These are phyloP conservation scores for Calameuta idolon DNA, from an alignment of 2,888 invertebrate genomes.

Conservation along the genomic window DNA sequence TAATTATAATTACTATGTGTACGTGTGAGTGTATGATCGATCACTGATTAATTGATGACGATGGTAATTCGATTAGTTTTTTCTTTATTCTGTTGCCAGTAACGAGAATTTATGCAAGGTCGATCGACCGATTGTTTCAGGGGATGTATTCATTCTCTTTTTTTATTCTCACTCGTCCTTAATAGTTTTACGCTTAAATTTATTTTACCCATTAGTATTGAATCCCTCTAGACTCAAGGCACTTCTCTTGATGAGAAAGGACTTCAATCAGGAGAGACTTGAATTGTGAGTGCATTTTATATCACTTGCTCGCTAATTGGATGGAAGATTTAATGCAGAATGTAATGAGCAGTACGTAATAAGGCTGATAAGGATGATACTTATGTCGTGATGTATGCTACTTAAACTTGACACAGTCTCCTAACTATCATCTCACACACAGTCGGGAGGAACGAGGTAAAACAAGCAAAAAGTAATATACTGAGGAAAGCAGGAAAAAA, in stretches of 20 bases:
- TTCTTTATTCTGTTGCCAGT: background rate
- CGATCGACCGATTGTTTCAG: background rate
- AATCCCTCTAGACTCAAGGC: background rate
- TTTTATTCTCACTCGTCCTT: background rate
- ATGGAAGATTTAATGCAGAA: background rate
- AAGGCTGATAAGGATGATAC: slow-evolving; percentile 17
- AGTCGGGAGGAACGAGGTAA: slow-evolving; percentile 22
- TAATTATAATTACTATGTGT: background rate
- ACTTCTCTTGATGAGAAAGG: background rate
- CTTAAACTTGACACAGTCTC: background rate
- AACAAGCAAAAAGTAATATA: slow-evolving; percentile 42
- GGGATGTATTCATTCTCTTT: background rate
- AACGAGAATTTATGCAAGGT: background rate
- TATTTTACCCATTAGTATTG: background rate
- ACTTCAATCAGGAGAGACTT: background rate
- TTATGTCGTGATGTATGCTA: background rate
- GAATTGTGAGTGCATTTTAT: background rate
- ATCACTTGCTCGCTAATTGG: background rate
- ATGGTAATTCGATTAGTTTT: background rate
- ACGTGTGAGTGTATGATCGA: slow-evolving; percentile 1
- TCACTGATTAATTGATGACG: background rate
- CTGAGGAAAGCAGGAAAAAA: slow-evolving; percentile 48
- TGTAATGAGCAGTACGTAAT: slow-evolving; percentile 2
- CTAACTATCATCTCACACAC: slow-evolving; percentile 3
- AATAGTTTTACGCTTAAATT: background rate